A percentile compares a stretch with the other conserved stretches of the same genome.
These are phyloP conservation scores for Takifugu rubripes DNA, from an alignment of 2,797 vertebrate species.

Conservation along the genomic window DNA sequence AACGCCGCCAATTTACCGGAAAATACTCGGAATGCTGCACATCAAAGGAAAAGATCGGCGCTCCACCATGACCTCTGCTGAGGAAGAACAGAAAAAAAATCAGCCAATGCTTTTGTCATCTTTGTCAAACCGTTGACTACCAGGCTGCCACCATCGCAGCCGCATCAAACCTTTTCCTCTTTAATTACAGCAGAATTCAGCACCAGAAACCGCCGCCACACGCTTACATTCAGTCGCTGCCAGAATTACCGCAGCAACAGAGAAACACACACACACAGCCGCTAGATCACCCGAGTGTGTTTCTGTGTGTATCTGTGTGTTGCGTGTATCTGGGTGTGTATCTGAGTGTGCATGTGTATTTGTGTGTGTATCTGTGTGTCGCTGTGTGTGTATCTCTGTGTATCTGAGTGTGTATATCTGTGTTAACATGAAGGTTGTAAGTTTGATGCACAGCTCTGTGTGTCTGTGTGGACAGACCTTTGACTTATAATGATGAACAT, in stretches of 20 bases:
- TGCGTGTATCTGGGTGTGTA: too few species aligned
- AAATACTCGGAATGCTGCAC: constrained; percentile 27
- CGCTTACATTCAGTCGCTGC: not conserved
- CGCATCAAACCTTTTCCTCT: too few species aligned
- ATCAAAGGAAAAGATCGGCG: constrained; percentile 27
- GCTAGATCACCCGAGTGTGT: not conserved
- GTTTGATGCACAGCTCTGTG: not conserved
- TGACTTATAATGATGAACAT: too few species aligned
- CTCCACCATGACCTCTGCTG: constrained; percentile 19
- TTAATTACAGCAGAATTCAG: not conserved
- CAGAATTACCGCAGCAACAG: not conserved
- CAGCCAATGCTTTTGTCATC: constrained; percentile 26
- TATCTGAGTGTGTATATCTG: not conserved
- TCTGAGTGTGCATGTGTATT: not conserved
- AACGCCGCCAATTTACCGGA: constrained; percentile 41
- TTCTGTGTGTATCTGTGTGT: not conserved
- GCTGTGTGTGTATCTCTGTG: constrained; percentile 4
- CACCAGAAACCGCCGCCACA: not conserved
- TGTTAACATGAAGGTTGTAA: not conserved
- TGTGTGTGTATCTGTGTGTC: not conserved
- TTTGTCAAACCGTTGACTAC: too few species aligned
- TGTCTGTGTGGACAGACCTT: not conserved
- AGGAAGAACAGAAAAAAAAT: constrained; percentile 16
- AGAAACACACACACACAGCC: not conserved
- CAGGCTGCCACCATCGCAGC: too few species aligned